A percentile compares a stretch with the other conserved stretches of the same genome.
phyloP scores from a whole-genome alignment of 2,888 invertebrate genomes.

The Sipha maydis region DNA sequence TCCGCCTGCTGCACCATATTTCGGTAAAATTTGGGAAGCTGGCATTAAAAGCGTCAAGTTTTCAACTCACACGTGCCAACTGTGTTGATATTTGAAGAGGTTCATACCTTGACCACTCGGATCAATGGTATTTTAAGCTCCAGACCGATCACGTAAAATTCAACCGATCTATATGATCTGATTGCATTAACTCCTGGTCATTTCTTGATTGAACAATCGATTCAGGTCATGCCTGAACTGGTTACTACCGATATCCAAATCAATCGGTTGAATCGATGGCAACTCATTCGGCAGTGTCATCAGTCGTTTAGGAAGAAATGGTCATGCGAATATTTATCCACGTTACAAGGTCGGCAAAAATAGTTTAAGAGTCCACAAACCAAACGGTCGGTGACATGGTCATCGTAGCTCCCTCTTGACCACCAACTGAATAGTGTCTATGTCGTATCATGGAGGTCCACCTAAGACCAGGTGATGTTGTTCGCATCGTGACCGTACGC shows the following conservation, averaged over 20 bases:
- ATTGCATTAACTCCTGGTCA: neutral
- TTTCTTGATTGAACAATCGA: neutral
- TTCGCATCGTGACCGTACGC: neutral
- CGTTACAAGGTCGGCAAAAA: too few species aligned
- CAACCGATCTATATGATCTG: neutral
- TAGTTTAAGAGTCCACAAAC: neutral
- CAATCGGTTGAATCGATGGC: too few species aligned
- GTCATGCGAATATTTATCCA: too few species aligned
- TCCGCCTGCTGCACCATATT: neutral
- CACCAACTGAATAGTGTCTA: neutral
- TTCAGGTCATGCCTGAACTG: neutral
- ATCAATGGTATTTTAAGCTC: constrained; percentile 64
- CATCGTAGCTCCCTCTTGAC: neutral
- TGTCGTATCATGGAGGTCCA: neutral
- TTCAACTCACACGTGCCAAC: too few species aligned
- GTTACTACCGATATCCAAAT: neutral
- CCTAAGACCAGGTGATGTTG: neutral
- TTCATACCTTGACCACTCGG: too few species aligned
- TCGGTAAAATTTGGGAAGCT: constrained; percentile 61
- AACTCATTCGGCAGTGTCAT: neutral
- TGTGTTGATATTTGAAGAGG: too few species aligned
- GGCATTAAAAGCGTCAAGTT: constrained; percentile 33
- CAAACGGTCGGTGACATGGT: neutral
- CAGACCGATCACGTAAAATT: constrained; percentile 40
- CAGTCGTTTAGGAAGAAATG: neutral